phyloP scores from a whole-genome alignment of 2,113 vertebrate genomes.

The Vanacampus margaritifer region DNA sequence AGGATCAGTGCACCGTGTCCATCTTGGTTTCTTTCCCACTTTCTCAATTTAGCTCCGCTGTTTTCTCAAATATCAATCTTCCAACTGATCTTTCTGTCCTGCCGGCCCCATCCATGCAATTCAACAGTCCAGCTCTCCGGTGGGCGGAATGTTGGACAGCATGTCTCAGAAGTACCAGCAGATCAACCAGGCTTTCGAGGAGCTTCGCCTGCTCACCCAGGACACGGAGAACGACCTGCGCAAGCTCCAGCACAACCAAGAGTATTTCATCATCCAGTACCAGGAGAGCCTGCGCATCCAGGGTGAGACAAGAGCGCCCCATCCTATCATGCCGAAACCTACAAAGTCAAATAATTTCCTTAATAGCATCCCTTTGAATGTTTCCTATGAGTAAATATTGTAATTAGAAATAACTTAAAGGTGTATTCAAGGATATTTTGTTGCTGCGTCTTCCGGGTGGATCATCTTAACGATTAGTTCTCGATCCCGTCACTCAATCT shows the following conservation, averaged over 20 bases:
- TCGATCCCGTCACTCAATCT: too few species aligned
- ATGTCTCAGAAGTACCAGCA: constrained; percentile 98
- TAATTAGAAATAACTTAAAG: too few species aligned
- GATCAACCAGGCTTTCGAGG: constrained; percentile 95
- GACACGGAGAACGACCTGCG: constrained; percentile 92
- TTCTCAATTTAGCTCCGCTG: background rate
- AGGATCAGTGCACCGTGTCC: background rate
- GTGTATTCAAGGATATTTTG: too few species aligned
- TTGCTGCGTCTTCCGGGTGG: too few species aligned
- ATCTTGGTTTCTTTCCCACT: background rate
- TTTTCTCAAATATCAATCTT: background rate
- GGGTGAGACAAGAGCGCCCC: constrained; percentile 49
- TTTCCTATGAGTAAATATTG: too few species aligned
- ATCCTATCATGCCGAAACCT: too few species aligned
- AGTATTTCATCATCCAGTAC: constrained; percentile 99
- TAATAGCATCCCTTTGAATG: too few species aligned
- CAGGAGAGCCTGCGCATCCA: constrained; percentile 92
- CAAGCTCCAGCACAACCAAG: constrained; percentile 94
- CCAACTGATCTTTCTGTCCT: background rate
- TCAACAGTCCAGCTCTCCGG: constrained; percentile 83
- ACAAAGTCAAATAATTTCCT: too few species aligned
- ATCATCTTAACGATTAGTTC: too few species aligned
- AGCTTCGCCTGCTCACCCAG: constrained; percentile 87
- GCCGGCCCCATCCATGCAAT: background rate
- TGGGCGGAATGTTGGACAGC: constrained; percentile 83